These are phyloP conservation scores for Agrotis ipsilon DNA, from an alignment of 2,888 invertebrate genomes.

Conservation along the genomic window DNA sequence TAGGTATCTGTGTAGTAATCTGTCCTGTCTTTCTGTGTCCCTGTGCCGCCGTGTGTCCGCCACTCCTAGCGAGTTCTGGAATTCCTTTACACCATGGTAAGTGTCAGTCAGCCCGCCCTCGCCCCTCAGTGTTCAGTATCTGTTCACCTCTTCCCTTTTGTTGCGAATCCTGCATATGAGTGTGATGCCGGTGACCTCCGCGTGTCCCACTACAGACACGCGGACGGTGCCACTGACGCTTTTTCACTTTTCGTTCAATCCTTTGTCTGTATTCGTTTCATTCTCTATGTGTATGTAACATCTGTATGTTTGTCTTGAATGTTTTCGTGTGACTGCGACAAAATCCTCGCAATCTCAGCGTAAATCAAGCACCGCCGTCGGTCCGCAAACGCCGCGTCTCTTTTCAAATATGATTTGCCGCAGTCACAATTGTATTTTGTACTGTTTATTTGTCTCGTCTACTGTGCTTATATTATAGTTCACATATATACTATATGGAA, in stretches of 20 bases:
- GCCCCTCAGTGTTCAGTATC: slow-evolving; percentile 91
- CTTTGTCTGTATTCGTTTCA: slow-evolving; percentile 91
- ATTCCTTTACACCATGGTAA: slow-evolving; percentile 99
- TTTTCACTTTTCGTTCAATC: slow-evolving; percentile 89
- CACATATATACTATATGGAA: slow-evolving; percentile 85
- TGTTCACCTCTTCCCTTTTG: slow-evolving; percentile 90
- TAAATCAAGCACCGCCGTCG: slow-evolving; percentile 70
- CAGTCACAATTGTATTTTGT: slow-evolving; percentile 88
- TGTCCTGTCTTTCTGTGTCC: slow-evolving; percentile 93
- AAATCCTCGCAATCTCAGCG: slow-evolving; percentile 73
- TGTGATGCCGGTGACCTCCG: slow-evolving; percentile 89
- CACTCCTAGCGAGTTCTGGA: slow-evolving; percentile 99
- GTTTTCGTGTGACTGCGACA: slow-evolving; percentile 89
- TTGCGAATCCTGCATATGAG: slow-evolving; percentile 91
- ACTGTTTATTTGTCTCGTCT: slow-evolving; percentile 91
- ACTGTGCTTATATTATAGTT: slow-evolving; percentile 89
- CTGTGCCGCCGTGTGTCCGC: slow-evolving; percentile 93
- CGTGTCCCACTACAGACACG: slow-evolving; percentile 85
- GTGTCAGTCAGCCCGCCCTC: slow-evolving; percentile 94
- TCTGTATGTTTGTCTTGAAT: slow-evolving; percentile 91
- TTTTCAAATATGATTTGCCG: slow-evolving; percentile 82
- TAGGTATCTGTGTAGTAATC: slow-evolving; percentile 92
- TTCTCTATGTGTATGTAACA: slow-evolving; percentile 92
- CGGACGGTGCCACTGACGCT: slow-evolving; percentile 87
- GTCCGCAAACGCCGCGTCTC: slow-evolving; percentile 69